Conservation (phyloP, 2,888 invertebrate species). For the Mythimna ferrago region DNA sequence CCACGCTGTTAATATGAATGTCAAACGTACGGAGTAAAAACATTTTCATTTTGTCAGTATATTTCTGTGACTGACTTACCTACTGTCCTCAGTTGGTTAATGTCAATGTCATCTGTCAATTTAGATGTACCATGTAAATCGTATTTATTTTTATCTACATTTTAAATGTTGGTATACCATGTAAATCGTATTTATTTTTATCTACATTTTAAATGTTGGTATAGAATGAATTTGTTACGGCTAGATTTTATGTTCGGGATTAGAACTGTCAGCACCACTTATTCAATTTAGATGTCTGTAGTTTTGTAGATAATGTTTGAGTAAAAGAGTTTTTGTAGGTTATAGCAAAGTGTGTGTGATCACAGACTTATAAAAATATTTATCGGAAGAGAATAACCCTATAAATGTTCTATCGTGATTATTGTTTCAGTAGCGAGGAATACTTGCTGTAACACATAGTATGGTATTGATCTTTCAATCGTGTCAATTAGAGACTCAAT, state of each 20-base stretch:
- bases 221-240: conserved; percentile 22
- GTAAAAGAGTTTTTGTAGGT: background rate
- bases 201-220: conserved; percentile 48
- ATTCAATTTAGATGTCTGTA: conserved; percentile 1
- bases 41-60: conserved; percentile 48
- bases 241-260: conserved; percentile 5
- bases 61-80: conserved; percentile 7
- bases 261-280: conserved; percentile 11
- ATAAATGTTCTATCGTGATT: no score
- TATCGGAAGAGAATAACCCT: no score
- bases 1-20: conserved; percentile 44
- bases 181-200: conserved; percentile 48
- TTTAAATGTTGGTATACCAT: conserved; percentile 38
- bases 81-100: conserved; percentile 38
- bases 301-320: background rate
- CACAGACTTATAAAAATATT: no score
- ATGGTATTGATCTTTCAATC: no score
- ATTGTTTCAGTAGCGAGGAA: background rate
- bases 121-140: conserved; percentile 30
- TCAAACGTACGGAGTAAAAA: conserved; percentile 51
- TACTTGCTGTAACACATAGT: background rate
- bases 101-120: conserved; percentile 61
- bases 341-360: background rate
- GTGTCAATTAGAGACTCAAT: no score
- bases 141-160: conserved; percentile 50